Conservation (phyloP, 1,140 invertebrate genomes). For the Leptopilina boulardi region DNA sequence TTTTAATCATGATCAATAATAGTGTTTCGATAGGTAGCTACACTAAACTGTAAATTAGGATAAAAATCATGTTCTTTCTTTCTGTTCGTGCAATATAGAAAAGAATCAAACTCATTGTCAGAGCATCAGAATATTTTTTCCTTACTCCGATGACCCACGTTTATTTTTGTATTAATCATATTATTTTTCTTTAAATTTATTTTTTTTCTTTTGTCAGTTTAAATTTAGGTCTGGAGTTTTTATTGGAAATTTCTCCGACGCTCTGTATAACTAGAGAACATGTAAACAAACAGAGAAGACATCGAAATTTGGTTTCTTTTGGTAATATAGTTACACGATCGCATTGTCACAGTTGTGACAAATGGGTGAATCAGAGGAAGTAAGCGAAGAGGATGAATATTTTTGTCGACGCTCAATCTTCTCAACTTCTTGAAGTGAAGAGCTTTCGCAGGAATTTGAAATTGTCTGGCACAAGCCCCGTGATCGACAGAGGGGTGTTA, state of each 20-base stretch:
- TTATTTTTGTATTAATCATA: too few relatives aligned
- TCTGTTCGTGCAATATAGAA: constrained; percentile 44
- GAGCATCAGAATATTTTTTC: neutral
- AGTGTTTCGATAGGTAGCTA: neutral
- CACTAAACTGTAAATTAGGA: neutral
- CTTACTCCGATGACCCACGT: too few relatives aligned
- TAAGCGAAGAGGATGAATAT: constrained; percentile 58
- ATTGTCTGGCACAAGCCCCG: constrained; percentile 40
- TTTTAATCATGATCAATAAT: neutral
- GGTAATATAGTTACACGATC: constrained; percentile 84
- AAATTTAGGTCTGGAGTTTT: neutral
- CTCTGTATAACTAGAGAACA: neutral
- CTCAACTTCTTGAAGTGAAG: constrained; percentile 61
- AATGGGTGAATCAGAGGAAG: constrained; percentile 75
- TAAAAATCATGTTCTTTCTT: constrained; percentile 44
- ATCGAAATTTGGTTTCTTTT: constrained; percentile 6
- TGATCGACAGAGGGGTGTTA: constrained; percentile 51
- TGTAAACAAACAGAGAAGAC: neutral
- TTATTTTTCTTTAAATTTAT: too few relatives aligned
- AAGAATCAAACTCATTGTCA: constrained; percentile 36
- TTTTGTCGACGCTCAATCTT: constrained; percentile 56
- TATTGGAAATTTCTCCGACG: neutral
- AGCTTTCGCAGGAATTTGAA: constrained; percentile 45
- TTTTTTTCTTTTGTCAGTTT: too few relatives aligned
- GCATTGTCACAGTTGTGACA: constrained; percentile 85